These are phyloP conservation scores for Augochlora pura DNA, from an alignment of 1,140 invertebrate species.

Conservation along the genomic window DNA sequence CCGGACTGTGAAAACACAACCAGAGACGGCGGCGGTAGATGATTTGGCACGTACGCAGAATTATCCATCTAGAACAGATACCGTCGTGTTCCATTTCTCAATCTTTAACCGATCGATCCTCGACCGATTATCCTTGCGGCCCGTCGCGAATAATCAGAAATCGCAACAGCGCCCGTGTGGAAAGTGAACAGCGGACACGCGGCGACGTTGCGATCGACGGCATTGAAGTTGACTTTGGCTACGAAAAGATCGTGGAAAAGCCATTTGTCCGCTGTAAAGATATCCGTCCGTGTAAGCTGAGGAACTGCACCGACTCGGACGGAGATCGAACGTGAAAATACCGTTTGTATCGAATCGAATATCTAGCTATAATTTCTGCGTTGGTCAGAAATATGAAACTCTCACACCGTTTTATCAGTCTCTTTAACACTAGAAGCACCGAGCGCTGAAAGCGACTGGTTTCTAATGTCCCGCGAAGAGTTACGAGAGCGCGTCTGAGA, in stretches of 20 bases:
- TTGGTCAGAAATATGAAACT: too few relatives aligned
- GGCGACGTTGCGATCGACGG: too few relatives aligned
- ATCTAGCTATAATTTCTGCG: not conserved
- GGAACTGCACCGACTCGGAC: not conserved
- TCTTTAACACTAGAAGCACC: too few relatives aligned
- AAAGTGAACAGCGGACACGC: too few relatives aligned
- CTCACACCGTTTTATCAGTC: too few relatives aligned
- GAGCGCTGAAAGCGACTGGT: too few relatives aligned
- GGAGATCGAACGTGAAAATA: not conserved
- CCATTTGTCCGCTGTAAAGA: not conserved
- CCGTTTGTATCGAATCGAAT: conserved; percentile 9
- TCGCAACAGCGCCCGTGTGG: too few relatives aligned
- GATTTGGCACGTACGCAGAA: conserved; percentile 85
- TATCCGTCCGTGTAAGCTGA: not conserved
- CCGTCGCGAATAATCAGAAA: not conserved
- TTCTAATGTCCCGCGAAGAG: too few relatives aligned
- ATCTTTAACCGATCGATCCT: conserved; percentile 28
- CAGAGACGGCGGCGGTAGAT: conserved; percentile 88
- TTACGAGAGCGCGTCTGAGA: too few relatives aligned
- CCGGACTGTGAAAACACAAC: conserved; percentile 91
- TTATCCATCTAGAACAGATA: conserved; percentile 83
- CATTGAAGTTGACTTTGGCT: too few relatives aligned
- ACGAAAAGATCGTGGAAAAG: not conserved
- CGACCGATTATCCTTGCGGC: not conserved
- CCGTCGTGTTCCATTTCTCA: conserved; percentile 60